Conservation (phyloP, 2,888 invertebrate genomes). For the Cetonia aurata region DNA sequence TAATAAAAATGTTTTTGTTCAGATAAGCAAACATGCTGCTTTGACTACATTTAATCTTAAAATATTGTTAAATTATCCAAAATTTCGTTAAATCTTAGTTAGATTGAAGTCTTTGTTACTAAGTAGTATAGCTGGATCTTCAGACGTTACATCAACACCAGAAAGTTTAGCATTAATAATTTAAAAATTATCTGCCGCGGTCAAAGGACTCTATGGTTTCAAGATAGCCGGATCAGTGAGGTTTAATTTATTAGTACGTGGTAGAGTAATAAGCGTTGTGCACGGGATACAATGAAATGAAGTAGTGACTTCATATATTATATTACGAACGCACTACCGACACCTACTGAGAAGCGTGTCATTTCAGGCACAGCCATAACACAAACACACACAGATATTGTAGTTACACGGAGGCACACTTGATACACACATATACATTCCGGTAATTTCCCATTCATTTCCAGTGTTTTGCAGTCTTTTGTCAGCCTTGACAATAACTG, state of each 20-base stretch:
- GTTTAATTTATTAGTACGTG: slow-evolving; percentile 23
- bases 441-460: slow-evolving; percentile 45
- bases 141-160: too few relatives aligned
- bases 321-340: slow-evolving; percentile 39
- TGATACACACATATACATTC: slow-evolving; percentile 36
- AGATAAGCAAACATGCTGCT: too few relatives aligned
- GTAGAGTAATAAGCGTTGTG: slow-evolving; percentile 32
- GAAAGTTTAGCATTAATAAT: too few relatives aligned
- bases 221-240: slow-evolving; percentile 33
- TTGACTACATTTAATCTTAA: too few relatives aligned
- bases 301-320: slow-evolving; percentile 43
- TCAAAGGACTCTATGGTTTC: slow-evolving; percentile 11
- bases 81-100: too few relatives aligned
- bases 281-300: slow-evolving; percentile 38
- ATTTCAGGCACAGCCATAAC: slow-evolving; percentile 31
- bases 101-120: too few relatives aligned
- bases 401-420: slow-evolving; percentile 8
- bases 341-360: slow-evolving; percentile 43
- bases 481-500: slow-evolving; percentile 59
- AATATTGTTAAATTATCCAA: too few relatives aligned
- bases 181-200: too few relatives aligned
- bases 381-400: slow-evolving; percentile 9
- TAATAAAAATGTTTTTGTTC: too few relatives aligned
- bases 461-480: slow-evolving; percentile 43
- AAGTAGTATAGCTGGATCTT: too few relatives aligned